Evolutionary conservation across 2,113 vertebrate species (phyloP).

Genomic region (Ovibos moschatus): DNA sequence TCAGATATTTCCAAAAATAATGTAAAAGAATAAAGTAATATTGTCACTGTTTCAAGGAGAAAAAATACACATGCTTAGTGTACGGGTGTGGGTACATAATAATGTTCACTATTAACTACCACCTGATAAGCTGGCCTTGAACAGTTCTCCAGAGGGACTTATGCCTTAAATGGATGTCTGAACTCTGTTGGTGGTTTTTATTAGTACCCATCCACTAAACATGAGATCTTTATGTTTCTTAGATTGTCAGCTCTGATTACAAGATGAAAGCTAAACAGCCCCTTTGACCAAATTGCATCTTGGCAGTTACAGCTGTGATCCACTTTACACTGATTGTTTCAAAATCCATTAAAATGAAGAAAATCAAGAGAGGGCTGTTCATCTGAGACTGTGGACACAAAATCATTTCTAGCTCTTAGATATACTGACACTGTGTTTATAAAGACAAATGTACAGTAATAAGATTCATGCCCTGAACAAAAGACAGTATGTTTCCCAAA

Average conservation of each 20-base stretch:
- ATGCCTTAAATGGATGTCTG: neutral
- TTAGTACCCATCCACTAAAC: neutral
- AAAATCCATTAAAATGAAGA: constrained; percentile 48
- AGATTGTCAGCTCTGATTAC: constrained; percentile 37
- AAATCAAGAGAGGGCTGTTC: constrained; percentile 20
- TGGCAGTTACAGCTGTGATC: constrained; percentile 32
- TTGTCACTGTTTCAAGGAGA: neutral
- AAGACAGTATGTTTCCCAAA: neutral
- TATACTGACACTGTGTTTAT: constrained; percentile 2
- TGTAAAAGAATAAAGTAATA: neutral
- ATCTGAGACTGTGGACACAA: neutral
- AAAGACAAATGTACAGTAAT: constrained; percentile 16
- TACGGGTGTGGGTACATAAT: neutral
- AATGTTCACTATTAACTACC: neutral
- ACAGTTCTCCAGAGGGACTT: neutral
- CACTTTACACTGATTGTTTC: constrained; percentile 45
- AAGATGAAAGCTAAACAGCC: constrained; percentile 32
- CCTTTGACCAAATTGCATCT: constrained; percentile 47
- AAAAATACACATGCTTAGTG: neutral
- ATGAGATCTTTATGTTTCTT: neutral
- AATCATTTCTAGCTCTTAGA: constrained; percentile 17
- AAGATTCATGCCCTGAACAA: neutral
- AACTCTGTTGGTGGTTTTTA: constrained; percentile 27
- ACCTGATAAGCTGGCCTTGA: neutral
- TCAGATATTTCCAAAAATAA: neutral